These are phyloP conservation scores for Rhagonycha fulva DNA, from an alignment of 2,888 invertebrate genomes.

Conservation along the genomic window DNA sequence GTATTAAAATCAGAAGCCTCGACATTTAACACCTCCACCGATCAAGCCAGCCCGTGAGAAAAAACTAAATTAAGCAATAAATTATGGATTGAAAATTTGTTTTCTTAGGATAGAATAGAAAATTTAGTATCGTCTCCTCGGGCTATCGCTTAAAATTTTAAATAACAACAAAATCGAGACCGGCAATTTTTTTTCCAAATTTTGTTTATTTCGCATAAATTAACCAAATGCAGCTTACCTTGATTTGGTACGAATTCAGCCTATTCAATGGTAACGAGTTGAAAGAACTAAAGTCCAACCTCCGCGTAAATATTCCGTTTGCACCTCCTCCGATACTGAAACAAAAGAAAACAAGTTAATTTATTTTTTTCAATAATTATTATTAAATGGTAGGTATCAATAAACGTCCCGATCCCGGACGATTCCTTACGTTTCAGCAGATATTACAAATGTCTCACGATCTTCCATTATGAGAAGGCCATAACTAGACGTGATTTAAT, in stretches of 20 bases:
- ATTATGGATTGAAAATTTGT: too few relatives aligned
- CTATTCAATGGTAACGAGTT: slow-evolving; percentile 92
- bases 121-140: background rate
- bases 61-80: too few relatives aligned
- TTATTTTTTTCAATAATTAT: background rate
- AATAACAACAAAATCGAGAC: background rate
- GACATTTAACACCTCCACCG: background rate
- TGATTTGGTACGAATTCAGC: slow-evolving; percentile 98
- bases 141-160: background rate
- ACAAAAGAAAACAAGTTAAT: slow-evolving; percentile 41
- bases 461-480: too few relatives aligned
- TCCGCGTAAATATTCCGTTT: slow-evolving; percentile 90
- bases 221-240: slow-evolving; percentile 68
- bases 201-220: background rate
- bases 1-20: background rate
- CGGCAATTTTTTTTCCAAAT: background rate
- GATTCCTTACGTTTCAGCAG: too few relatives aligned
- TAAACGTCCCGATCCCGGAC: too few relatives aligned
- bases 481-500: too few relatives aligned
- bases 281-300: slow-evolving; percentile 93
- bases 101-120: background rate
- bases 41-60: background rate
- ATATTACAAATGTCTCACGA: too few relatives aligned
- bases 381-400: too few relatives aligned
- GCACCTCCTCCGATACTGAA: slow-evolving; percentile 85